These are phyloP conservation scores for Eurosta solidaginis DNA, from an alignment of 1,140 invertebrate species.

Conservation along the genomic window DNA sequence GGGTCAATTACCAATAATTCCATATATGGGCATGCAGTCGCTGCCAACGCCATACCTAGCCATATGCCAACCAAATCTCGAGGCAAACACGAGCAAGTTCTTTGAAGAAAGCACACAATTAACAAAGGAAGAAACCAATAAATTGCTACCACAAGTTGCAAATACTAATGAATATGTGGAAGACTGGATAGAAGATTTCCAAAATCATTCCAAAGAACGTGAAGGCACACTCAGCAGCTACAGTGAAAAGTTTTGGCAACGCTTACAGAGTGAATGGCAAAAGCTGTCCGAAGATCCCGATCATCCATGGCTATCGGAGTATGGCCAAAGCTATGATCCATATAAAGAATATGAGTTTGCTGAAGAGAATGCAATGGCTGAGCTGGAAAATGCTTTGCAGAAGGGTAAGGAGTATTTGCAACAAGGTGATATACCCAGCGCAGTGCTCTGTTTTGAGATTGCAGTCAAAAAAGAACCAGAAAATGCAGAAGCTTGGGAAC, in stretches of 20 bases:
- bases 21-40: not conserved
- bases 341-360: constrained; percentile 82
- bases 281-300: constrained; percentile 66
- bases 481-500: constrained; percentile 80
- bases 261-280: constrained; percentile 78
- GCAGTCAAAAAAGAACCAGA: constrained; percentile 85
- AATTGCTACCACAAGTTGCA: not conserved
- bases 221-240: constrained; percentile 59
- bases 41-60: constrained; percentile 40
- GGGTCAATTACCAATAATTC: not conserved
- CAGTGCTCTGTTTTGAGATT: constrained; percentile 95
- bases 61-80: constrained; percentile 33
- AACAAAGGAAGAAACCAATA: not conserved
- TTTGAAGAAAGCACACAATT: constrained; percentile 27
- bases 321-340: constrained; percentile 67
- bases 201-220: constrained; percentile 52
- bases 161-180: constrained; percentile 27
- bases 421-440: constrained; percentile 89
- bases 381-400: constrained; percentile 81
- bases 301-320: constrained; percentile 73
- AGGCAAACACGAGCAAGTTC: constrained; percentile 14
- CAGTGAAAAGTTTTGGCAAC: constrained; percentile 74
- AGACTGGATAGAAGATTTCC: constrained; percentile 47
- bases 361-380: constrained; percentile 84
- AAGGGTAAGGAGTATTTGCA: constrained; percentile 82